Base-by-base conservation (phyloP, 2,113 vertebrate species). In the Lasiurus borealis region DNA sequence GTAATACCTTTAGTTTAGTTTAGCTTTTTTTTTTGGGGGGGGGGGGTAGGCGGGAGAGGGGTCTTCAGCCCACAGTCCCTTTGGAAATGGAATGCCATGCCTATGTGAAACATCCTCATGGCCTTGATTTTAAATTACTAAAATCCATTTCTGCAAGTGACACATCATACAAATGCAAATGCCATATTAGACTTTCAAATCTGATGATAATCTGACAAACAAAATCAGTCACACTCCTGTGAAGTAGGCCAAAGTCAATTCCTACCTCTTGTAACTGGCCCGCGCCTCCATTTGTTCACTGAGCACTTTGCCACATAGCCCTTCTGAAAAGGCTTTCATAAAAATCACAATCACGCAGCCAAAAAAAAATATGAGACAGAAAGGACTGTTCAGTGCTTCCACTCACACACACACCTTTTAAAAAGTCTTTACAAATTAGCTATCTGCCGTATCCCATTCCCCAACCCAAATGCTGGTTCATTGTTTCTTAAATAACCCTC, bases 181-280 rank as follows among this genome's bases (percentile, higher is more conserved):
- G 80, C 27, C n/a, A 36, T 34, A 96, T 97, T 97, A 95, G 91
- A 95, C 44, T 97, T 98, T 97, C 76, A 98, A 83, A 96, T 96
- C 34, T 88, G 62, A 93, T 64, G 92, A 64, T 72, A 85, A 78
- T 85, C 31, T 94, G 88, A 77, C 36, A 96, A 97, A 95, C 44
- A 93, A n/a, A 81, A 85, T 96, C 85, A 73, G 88, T 92, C 91
- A 75, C 36, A 87, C 25, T 72, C 3, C 40, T 94, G n/a, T 85
- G 62, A 90, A 66, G 16, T n/a, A 3, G 50, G 7, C 11, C n/a
- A n/a, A 10, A 83, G 23, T 82, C 25, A 7, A 94, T 88, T 50
- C 0, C 86, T 92, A 34, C 62, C 15, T 88, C 59, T 48, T 54
- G 23, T 72, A 82, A 93, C 76, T 12, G 48, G n/a, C 1, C 59